phyloP scores from a whole-genome alignment of 2,113 vertebrate genomes.

The Pollimyrus isidori region DNA sequence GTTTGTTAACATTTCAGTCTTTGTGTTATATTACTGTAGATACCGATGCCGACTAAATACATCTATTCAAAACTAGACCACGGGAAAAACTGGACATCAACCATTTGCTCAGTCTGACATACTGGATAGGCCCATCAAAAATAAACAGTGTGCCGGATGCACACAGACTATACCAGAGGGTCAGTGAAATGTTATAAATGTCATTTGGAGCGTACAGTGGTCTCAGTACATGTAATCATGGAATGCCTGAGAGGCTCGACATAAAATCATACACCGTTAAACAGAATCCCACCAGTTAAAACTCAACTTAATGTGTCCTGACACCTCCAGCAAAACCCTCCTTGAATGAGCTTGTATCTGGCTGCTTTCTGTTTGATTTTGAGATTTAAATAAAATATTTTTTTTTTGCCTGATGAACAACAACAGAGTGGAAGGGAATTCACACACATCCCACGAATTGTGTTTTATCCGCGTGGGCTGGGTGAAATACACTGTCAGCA shows the following conservation, averaged over 20 bases:
- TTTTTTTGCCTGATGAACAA: not conserved
- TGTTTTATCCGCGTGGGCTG: slow-evolving; percentile 10
- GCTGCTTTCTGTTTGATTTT: not conserved
- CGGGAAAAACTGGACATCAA: not conserved
- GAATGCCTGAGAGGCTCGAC: slow-evolving; percentile 8
- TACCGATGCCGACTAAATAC: not conserved
- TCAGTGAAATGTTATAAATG: slow-evolving; percentile 1
- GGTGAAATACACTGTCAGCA: slow-evolving; percentile 22
- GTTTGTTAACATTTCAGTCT: not conserved
- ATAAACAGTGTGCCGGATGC: not conserved
- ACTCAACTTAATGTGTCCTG: slow-evolving; percentile 14
- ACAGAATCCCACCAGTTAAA: slow-evolving; percentile 10
- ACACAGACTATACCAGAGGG: not conserved
- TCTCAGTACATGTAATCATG: slow-evolving; percentile 3
- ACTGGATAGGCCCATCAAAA: not conserved
- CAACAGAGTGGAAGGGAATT: not conserved
- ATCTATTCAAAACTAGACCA: not conserved
- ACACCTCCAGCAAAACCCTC: slow-evolving; percentile 2
- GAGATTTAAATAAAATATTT: not conserved
- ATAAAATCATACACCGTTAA: slow-evolving; percentile 22
- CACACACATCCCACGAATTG: slow-evolving; percentile 2
- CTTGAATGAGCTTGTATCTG: not conserved
- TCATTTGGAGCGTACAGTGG: not conserved
- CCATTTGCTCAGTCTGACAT: not conserved
- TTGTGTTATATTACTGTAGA: not conserved